Conservation (phyloP, 2,888 invertebrate genomes). For the Lasioglossum zephyrum region DNA sequence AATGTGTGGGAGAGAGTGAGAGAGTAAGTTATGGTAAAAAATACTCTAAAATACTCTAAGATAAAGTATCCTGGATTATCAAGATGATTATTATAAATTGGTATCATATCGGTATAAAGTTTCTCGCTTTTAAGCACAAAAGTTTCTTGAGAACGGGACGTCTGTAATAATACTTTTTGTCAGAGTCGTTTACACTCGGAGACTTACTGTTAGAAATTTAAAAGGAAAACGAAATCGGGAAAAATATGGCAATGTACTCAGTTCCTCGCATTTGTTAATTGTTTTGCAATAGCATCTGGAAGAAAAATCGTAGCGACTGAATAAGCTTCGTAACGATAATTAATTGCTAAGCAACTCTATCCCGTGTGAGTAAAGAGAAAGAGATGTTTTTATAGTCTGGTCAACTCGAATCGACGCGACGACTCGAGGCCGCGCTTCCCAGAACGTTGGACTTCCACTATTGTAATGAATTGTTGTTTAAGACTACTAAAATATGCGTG, state of each 20-base stretch:
- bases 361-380: slow-evolving; percentile 23
- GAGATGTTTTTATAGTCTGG: slow-evolving; percentile 35
- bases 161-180: slow-evolving; percentile 17
- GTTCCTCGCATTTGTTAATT: slow-evolving; percentile 62
- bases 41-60: slow-evolving; percentile 28
- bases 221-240: neutral
- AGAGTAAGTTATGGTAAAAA: neutral
- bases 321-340: slow-evolving; percentile 53
- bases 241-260: slow-evolving; percentile 53
- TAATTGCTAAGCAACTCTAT: slow-evolving; percentile 52
- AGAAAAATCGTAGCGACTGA: slow-evolving; percentile 53
- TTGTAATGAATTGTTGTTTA: neutral
- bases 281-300: slow-evolving; percentile 38
- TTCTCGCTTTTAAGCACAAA: slow-evolving; percentile 30
- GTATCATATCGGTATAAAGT: slow-evolving; percentile 20
- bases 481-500: neutral
- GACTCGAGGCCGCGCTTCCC: neutral
- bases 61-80: slow-evolving; percentile 22
- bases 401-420: neutral
- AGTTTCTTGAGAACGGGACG: slow-evolving; percentile 9
- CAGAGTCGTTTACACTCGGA: slow-evolving; percentile 25
- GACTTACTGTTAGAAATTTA: slow-evolving; percentile 37
- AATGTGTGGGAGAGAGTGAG: neutral
- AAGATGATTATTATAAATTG: slow-evolving; percentile 16
- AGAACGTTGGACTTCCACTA: neutral